These are phyloP conservation scores for Liolophura sinensis DNA, from an alignment of 1,140 invertebrate genomes.

Conservation along the genomic window DNA sequence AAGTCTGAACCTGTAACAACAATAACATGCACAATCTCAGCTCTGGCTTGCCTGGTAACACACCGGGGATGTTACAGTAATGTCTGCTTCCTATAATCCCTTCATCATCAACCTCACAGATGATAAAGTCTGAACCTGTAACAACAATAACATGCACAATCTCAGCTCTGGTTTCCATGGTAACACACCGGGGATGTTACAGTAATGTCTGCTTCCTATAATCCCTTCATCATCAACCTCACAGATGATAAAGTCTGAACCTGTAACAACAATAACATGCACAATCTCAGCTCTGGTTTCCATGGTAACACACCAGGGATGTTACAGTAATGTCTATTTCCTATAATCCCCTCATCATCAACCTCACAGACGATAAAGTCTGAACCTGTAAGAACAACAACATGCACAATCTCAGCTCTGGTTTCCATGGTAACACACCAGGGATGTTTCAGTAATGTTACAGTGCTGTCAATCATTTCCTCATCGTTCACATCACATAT, in stretches of 20 bases:
- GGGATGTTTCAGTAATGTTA: conserved; percentile 94
- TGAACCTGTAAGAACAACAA: conserved; percentile 14
- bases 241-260: conserved; percentile 65
- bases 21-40: conserved; percentile 64
- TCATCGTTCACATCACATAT: conserved; percentile 90
- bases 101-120: conserved; percentile 91
- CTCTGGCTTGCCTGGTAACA: conserved; percentile 91
- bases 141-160: no score
- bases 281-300: no score
- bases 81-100: conserved; percentile 90
- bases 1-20: conserved; percentile 21
- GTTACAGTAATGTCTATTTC: conserved; percentile 92
- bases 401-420: no score
- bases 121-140: conserved; percentile 50
- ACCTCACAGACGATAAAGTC: conserved; percentile 73
- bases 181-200: conserved; percentile 91
- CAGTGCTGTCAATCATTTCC: conserved; percentile 85
- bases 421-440: conserved; percentile 93
- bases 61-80: conserved; percentile 92
- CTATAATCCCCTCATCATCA: conserved; percentile 92
- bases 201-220: conserved; percentile 89
- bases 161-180: no score
- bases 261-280: no score
- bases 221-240: conserved; percentile 93
- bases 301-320: conserved; percentile 93